A percentile compares a stretch with the other conserved stretches of the same genome.
Conservation (phyloP, 2,113 vertebrate species). For the Diphyllodes magnificus region DNA sequence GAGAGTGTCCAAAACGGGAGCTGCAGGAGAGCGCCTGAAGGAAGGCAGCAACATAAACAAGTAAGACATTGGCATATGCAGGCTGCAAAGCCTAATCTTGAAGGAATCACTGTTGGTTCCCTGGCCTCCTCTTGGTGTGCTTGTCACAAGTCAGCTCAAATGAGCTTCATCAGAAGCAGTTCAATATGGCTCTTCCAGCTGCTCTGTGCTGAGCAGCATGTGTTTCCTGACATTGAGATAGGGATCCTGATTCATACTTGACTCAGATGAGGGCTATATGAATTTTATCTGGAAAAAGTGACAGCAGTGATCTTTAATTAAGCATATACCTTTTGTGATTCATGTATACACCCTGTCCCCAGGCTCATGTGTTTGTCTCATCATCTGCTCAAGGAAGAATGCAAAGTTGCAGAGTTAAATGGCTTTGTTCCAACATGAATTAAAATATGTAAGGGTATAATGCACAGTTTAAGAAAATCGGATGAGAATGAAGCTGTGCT, state of each 20-base stretch:
- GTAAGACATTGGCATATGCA: slow-evolving; percentile 48
- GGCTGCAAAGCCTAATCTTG: not conserved
- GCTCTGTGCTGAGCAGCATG: not conserved
- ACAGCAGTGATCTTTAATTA: slow-evolving; percentile 34
- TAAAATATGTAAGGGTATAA: slow-evolving; percentile 30
- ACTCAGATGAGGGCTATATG: not conserved
- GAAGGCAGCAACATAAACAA: slow-evolving; percentile 99
- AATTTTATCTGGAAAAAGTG: slow-evolving; percentile 55
- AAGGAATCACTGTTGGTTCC: not conserved
- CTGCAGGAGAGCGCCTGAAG: slow-evolving; percentile 94
- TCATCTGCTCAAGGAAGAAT: not conserved
- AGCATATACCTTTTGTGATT: slow-evolving; percentile 27
- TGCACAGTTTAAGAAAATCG: not conserved
- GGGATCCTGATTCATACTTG: slow-evolving; percentile 1
- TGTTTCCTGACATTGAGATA: not conserved
- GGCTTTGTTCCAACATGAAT: slow-evolving; percentile 29
- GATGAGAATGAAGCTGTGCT: not conserved
- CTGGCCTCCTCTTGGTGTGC: not conserved
- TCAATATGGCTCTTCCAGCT: not conserved
- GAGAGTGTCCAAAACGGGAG: slow-evolving; percentile 94
- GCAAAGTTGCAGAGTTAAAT: slow-evolving; percentile 20
- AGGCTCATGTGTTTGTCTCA: slow-evolving; percentile 24
- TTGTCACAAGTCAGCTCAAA: not conserved
- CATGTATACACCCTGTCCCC: slow-evolving; percentile 29
- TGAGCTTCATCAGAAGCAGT: not conserved